Conservation (phyloP, 2,797 vertebrate genomes). For the Sternarchorhynchus goeldii region DNA sequence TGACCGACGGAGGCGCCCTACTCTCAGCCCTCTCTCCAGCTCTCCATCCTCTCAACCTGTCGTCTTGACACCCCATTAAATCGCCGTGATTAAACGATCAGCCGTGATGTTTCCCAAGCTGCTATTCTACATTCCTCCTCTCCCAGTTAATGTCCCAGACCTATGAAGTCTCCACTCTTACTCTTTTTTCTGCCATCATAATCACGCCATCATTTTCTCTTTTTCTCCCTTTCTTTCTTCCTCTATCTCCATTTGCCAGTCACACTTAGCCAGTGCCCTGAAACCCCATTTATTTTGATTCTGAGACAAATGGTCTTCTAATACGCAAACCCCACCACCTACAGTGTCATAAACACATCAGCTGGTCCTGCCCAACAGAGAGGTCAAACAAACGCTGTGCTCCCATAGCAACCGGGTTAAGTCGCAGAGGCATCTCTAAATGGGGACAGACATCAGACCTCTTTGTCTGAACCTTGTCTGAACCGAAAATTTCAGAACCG, state of each 20-base stretch:
- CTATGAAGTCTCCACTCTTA: constrained; percentile 26
- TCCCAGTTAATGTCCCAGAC: constrained; percentile 36
- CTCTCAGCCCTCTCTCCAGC: constrained; percentile 13
- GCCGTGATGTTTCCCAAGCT: constrained; percentile 52
- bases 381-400: constrained; percentile 51
- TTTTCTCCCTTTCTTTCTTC: constrained; percentile 44
- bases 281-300: constrained; percentile 61
- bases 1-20: constrained; percentile 15
- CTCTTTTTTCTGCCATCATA: constrained; percentile 10
- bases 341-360: constrained; percentile 43
- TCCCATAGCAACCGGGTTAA: constrained; percentile 34
- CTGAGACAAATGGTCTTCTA: constrained; percentile 50
- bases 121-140: constrained; percentile 30
- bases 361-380: constrained; percentile 47
- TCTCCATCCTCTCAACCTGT: constrained; percentile 24
- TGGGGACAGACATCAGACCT: constrained; percentile 40
- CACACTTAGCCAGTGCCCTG: constrained; percentile 30
- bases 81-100: constrained; percentile 64
- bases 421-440: constrained; percentile 48
- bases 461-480: constrained; percentile 46
- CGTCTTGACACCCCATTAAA: constrained; percentile 52
- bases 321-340: constrained; percentile 39
- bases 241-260: constrained; percentile 11
- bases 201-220: constrained; percentile 44
- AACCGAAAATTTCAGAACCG: constrained; percentile 39